Base-by-base conservation (phyloP, 2,888 invertebrate genomes). In the Blastobasis adustella region DNA sequence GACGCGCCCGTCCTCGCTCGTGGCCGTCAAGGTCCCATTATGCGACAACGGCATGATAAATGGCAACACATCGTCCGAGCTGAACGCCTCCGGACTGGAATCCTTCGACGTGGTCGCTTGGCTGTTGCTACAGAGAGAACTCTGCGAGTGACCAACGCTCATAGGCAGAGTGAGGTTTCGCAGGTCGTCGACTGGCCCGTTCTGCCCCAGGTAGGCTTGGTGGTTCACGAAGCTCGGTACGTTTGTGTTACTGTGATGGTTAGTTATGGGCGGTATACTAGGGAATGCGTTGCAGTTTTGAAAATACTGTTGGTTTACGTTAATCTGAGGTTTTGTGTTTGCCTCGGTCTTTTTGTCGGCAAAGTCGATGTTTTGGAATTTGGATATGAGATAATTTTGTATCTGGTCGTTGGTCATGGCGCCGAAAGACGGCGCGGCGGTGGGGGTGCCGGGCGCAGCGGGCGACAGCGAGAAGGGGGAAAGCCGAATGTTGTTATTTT, bases 31-130 rank as follows among this genome's bases (percentile, higher is more conserved):
- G 3, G 91, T 91, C 0, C 90, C 91, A 57, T 90, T 90, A 65
- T 92, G 92, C 5, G 92, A 91, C 45, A 93, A 73, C 0, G 93
- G 93, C 77, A 92, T 92, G 55, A 93, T 93, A 62, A 93, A 92
- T 10, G 91, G 90, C n/a, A 73, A 62, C 1, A 73, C 76, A 5
- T 84, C 85, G n/a, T 87, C 87, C 0, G 84, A 83, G 58, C 81
- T 83, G 41, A 63, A 66, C 4, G 65, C 77, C 5, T 84, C 84
- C 0, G 79, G 74, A 2, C 79, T 73, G 2, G 88, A 84, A 55
- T 88, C 89, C 51, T 90, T 81, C 0, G 84, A 90, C 9, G 89
- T 84, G 5, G 81, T 80, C n/a, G 85, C 82, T 5, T 88, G 82
- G 49, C 81, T 84, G 50, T 69, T 75, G 50, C 77, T 79, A 57